Conservation (phyloP, 2,797 vertebrate species). For the Petrocephalus schoutedeni region DNA sequence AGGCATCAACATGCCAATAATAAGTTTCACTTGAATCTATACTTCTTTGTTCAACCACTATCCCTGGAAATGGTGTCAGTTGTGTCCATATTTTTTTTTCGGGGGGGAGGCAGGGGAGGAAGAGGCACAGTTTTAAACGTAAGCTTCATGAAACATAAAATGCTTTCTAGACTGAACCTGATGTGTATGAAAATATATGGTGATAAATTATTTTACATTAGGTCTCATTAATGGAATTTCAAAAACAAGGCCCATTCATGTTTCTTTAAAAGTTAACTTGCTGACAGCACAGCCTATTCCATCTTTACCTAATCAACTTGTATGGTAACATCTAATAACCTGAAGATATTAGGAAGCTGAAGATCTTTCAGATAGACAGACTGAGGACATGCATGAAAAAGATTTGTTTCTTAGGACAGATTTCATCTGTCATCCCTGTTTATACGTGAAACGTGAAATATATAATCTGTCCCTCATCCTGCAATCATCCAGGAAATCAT, state of each 20-base stretch:
- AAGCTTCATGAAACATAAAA: background rate
- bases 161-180: background rate
- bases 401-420: background rate
- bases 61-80: background rate
- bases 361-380: background rate
- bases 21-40: background rate
- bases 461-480: background rate
- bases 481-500: background rate
- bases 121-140: background rate
- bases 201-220: background rate
- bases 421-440: background rate
- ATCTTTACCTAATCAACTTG: background rate
- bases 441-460: background rate
- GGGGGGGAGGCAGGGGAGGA: background rate
- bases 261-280: background rate
- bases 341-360: background rate
- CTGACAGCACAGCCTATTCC: background rate
- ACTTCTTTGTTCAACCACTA: background rate
- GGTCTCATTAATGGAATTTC: background rate
- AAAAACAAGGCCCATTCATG: background rate
- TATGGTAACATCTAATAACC: background rate
- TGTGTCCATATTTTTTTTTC: background rate
- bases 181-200: background rate
- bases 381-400: background rate
- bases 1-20: background rate